Base-by-base conservation (phyloP, 2,888 invertebrate species). In the Antitype chi region DNA sequence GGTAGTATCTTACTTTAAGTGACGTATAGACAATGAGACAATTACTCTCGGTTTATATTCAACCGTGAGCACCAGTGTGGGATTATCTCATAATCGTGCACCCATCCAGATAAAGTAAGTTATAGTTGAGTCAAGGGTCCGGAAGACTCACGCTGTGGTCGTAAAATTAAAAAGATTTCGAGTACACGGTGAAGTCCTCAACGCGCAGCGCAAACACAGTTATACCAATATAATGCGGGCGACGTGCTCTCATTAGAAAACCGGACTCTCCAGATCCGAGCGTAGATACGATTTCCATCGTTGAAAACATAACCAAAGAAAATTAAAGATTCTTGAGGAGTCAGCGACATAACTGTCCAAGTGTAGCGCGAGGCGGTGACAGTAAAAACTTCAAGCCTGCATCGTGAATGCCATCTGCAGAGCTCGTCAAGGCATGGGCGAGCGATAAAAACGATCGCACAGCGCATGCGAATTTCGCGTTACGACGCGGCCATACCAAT, bases 371-470 rank as follows among this genome's bases (percentile, higher is more conserved):
- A 82, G 87, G 88, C 89, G 89, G 89, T 86, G 90, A 87, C 91
- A 87, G 91, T 91, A 95, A 95, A 94, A 95, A 95, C 90, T 89
- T 88, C 88, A 90, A 90, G 92, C 89, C 85, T 91, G 92, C 93
- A 90, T 91, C 91, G 91, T 88, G 92, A 91, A 94, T 93, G 89
- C 93, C 94, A 93, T 94, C 92, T 92, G 93, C 90, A 92, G 92
- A 91, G 90, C 92, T 91, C 91, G 91, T 90, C 92, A 91, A 90
- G 91, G 89, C 90, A 90, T 90, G 91, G 90, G 86, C 89, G 87
- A 89, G 88, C 91, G 90, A 93, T 93, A 95, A 95, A 95, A 95
- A 95, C 91, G 88, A 89, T 91, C 91, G 90, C 92, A 91, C 85
- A 89, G 91, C 92, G 92, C 93, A 93, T 92, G 91, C 92, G 93